These are phyloP conservation scores for Osmoderma eremita DNA, from an alignment of 2,888 invertebrate species.

Conservation along the genomic window DNA sequence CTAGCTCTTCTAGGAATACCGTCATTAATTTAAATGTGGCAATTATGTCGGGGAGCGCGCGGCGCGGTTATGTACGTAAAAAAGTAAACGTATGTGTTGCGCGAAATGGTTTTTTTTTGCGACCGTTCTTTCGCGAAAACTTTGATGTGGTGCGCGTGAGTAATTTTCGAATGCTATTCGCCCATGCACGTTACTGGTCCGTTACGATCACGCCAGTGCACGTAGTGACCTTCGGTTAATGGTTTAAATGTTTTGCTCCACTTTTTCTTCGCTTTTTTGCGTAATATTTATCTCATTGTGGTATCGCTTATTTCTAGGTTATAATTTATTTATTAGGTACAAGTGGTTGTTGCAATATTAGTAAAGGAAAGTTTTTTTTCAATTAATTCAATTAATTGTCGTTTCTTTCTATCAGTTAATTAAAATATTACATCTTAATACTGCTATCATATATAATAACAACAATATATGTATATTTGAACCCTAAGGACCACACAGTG, in stretches of 20 bases:
- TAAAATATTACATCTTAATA: no score
- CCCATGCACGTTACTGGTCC: conserved; percentile 1
- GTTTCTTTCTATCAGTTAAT: no score
- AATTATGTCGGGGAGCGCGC: conserved; percentile 12
- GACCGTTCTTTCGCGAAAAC: background rate
- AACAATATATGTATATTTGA: no score
- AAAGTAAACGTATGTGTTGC: no score
- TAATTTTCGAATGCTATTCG: conserved; percentile 11
- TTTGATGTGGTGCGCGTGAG: background rate
- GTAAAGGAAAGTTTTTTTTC: no score
- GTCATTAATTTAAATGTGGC: conserved; percentile 23
- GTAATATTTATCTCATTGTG: background rate
- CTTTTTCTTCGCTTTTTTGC: conserved; percentile 30
- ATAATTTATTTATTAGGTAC: no score
- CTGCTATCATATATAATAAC: no score
- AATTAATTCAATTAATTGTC: no score
- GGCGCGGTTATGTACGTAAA: no score
- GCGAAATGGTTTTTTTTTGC: background rate
- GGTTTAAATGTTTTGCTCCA: conserved; percentile 18
- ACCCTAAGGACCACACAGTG: no score
- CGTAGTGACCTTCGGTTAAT: conserved; percentile 25
- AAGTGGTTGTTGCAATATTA: no score
- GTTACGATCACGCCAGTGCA: conserved; percentile 12
- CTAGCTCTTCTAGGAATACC: conserved; percentile 28
- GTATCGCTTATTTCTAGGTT: no score